Evolutionary conservation across 2,113 vertebrate species (phyloP), one percentile per base, ranked within the genome.

Genomic region (Tyrannus savana): DNA sequence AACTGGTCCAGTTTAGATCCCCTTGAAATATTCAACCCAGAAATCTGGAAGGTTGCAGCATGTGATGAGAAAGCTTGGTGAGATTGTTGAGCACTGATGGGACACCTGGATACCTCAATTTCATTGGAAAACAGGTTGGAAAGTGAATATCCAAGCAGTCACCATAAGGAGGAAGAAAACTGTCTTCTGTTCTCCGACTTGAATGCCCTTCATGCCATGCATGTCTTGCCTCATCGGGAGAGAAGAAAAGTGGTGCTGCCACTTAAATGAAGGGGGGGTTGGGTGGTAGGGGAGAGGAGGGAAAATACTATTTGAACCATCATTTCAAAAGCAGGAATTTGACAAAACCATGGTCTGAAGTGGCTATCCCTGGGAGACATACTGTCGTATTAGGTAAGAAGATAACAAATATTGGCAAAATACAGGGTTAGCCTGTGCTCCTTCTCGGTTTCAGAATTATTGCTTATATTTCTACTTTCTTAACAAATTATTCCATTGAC

Each of bases 401-500:
- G 56, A 72, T 90, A 94, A 78, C 60, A 73, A 89, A 30, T 67
- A 76, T 14, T 10, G 14, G 64, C 84, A 88, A 91, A 84, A 78
- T 15, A 92, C 41, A 75, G 77, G 53, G 73, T 87, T 90, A 84
- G 77, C 62, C 72, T 7, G 0, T 33, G 55, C 75, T 96, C 59
- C 72, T 73, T 73, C 93, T 96, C 17, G 2, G 50, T 80, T 87
- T 89, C 68, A 84, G 84, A 87, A 92, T 93, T 96, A 93, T 73
- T 94, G 88, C 85, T 95, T 92, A 50, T 89, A 85, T 94, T 94
- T 79, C 84, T 84, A 63, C 76, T 72, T 93, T 96, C 92, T 92
- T 96, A 96, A 91, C 94, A 95, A 93, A 94, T 96, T 95, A 90
- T 91, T 92, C 90, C 90, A 81, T 78, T 90, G 92, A 81, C 86